Percentiles rank a stretch among this genome's conserved stretches.
These are phyloP conservation scores for Myotis myotis DNA, from an alignment of 2,797 vertebrate genomes.

Conservation along the genomic window DNA sequence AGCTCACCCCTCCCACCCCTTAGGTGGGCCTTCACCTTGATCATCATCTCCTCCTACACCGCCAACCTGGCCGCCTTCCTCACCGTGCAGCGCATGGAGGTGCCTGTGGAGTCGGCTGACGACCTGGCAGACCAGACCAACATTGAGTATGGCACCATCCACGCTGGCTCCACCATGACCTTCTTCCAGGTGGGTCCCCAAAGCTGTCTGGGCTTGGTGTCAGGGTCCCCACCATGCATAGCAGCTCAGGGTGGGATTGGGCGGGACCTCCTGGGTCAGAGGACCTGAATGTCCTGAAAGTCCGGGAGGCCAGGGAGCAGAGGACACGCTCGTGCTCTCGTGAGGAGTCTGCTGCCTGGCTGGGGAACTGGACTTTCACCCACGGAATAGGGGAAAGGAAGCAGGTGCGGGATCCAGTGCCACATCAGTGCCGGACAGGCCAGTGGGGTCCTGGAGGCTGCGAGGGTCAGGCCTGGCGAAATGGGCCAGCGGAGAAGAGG, in stretches of 20 bases:
- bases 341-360: neutral
- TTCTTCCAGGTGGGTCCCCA: constrained; percentile 91
- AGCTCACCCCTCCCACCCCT: constrained; percentile 50
- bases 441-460: neutral
- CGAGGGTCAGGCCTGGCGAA: neutral
- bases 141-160: constrained; percentile 96
- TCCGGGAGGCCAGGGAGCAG: neutral
- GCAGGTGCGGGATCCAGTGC: neutral
- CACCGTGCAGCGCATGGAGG: constrained; percentile 97
- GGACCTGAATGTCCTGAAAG: neutral
- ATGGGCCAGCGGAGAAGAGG: neutral
- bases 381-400: neutral
- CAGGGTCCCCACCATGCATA: fast-evolving
- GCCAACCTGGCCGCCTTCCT: constrained; percentile 96
- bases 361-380: neutral
- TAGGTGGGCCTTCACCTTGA: constrained; percentile 97
- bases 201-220: neutral
- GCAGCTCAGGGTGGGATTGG: neutral
- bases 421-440: neutral
- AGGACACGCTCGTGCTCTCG: fast-evolving
- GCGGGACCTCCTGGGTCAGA: neutral
- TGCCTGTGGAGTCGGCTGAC: constrained; percentile 93
- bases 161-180: constrained; percentile 96
- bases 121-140: constrained; percentile 97
- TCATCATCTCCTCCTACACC: constrained; percentile 98